A percentile compares a stretch with the other conserved stretches of the same genome.
These are phyloP conservation scores for Thamnophis sirtalis DNA, from an alignment of 2,113 vertebrate species.

Conservation along the genomic window DNA sequence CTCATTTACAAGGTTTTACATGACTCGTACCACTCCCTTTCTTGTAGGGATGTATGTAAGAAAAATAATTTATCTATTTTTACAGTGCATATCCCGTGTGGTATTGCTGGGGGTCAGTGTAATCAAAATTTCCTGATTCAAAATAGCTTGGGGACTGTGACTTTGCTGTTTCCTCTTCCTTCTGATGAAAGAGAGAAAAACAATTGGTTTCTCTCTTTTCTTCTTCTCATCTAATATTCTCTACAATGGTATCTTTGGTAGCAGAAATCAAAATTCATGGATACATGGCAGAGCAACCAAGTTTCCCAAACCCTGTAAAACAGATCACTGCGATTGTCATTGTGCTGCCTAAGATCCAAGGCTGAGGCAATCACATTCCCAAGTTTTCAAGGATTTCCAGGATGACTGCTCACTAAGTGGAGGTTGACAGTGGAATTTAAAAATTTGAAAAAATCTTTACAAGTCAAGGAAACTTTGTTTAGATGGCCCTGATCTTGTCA, in stretches of 20 bases:
- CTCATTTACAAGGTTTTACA: neutral
- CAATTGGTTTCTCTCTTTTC: too few species aligned
- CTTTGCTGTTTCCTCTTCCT: neutral
- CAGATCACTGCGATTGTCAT: neutral
- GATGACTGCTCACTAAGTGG: neutral
- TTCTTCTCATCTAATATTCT: too few species aligned
- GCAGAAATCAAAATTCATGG: neutral
- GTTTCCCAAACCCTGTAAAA: neutral
- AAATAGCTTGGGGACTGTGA: neutral
- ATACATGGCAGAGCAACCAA: neutral
- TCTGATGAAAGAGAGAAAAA: neutral
- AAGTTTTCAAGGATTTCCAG: neutral
- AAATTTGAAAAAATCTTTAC: neutral
- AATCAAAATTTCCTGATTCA: neutral
- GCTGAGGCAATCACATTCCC: neutral
- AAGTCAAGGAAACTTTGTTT: neutral
- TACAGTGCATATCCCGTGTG: neutral
- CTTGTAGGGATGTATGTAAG: neutral
- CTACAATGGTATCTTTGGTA: neutral
- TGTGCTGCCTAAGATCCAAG: neutral
- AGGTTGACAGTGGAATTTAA: neutral
- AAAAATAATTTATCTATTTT: neutral
- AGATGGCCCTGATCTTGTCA: neutral
- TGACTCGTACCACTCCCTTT: neutral
- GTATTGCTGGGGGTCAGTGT: neutral